Evolutionary conservation across 2,113 vertebrate species (phyloP), one percentile per base, ranked within the genome.

Genomic region (Megatriorchis doriae): DNA sequence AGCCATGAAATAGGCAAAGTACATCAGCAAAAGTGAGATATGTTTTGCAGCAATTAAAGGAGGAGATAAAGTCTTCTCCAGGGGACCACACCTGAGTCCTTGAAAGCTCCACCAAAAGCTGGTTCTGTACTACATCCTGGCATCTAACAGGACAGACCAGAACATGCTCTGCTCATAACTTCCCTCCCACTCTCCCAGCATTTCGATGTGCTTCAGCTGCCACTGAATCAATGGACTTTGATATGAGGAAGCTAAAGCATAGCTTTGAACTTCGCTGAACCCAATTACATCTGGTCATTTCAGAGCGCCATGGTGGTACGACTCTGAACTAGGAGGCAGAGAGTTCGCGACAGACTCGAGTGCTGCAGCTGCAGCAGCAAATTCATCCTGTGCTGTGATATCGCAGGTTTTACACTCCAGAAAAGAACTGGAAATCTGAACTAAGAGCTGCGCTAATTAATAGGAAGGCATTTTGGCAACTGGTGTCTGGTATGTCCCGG

Each of bases 211-310:
- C 80, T 86, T 96, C 34, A 15, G 74, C 97, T 92, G 92, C 96
- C 62, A 53, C 91, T 96, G 97, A 95, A 97, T 98, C 98, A 96
- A 97, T 97, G 97, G 97, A 81, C 97, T 98, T 98, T 98, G 97
- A 98, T 97, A 97, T 77, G 97, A 97, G 97, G 94, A 98, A 97
- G 95, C 95, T 91, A 91, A 90, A 96, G 94, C 97, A 91, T 77
- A 94, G 96, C 97, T 98, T 98, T 98, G 98, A 98, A 98, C 98
- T 98, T 96, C 85, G 65, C 96, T 98, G 98, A 98, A 98, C 97
- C 97, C 98, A 98, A 98, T 98, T 98, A 98, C 93, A 97, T 61
- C 80, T 96, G 97, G 97, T 97, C 97, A 98, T 98, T 98, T 98
- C 97, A 97, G 97, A 97, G 96, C 97, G 96, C 96, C 95, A 71